Base-by-base conservation (phyloP, 2,888 invertebrate genomes). In the Phaedon cochleariae region DNA sequence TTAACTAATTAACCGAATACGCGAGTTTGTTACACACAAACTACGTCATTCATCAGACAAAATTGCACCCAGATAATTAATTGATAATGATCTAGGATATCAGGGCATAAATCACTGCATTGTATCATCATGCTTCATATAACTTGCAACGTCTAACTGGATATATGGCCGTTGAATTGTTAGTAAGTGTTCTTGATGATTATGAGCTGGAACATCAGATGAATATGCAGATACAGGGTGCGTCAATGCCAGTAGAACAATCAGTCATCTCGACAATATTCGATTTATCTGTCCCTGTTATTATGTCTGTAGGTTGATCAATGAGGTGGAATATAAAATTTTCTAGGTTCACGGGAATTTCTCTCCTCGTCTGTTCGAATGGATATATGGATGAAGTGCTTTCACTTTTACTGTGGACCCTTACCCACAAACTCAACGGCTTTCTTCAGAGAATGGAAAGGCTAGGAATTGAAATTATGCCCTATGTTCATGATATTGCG, bases 21-120 rank as follows among this genome's bases (percentile, higher is more conserved):
- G n/a, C 7, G 22, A 57, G 57, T 57, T 57, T 45, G 57, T 57
- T 46, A 21, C 12, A 26, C 46, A 45, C 46, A 57, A 57, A 57
- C 45, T 26, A 45, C 57, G 57, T 57, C 57, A 41, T 57, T 18
- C 45, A 57, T 57, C 57, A 57, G 29, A 26, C 26, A 46, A 57
- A 57, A 57, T 57, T 57, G 57, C 46, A 45, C 21, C n/a, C 10
- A 57, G 45, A 45, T 57, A 57, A 57, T 57, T 57, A 45, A 57
- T 45, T 57, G 57, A 57, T 57, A 57, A 57, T 57, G 57, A 57
- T 57, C 57, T 57, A 17, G 57, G 21, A 57, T 57, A 57, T 57
- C 57, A 57, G 46, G 9, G 5, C 45, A 45, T 57, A 57, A 46
- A 46, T 57, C 57, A 57, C 37, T 22, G 31, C 21, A 12, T 29